Evolutionary conservation across 1,140 invertebrate genomes (phyloP), one percentile per base, ranked within the genome.

Genomic region (Plutomurus gul): DNA sequence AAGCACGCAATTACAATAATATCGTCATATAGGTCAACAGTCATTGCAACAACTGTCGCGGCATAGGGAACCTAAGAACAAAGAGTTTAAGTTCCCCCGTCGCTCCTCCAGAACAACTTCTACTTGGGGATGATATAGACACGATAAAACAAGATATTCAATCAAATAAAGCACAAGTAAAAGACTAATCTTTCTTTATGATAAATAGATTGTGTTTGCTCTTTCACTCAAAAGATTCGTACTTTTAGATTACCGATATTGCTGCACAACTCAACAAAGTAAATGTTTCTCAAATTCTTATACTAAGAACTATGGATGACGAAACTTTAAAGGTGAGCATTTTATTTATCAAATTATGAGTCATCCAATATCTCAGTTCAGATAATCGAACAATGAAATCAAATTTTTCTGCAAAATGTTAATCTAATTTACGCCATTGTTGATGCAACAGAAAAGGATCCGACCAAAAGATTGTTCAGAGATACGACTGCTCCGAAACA

Each of bases 211-310:
- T n/a, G 3, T 8, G 7, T 27, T 51, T 51, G 22, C 27, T 7
- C 3, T 25, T 1, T 10, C 7, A 30, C 0, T 27, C 4, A 60
- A 33, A 27, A 16, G 11, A 33, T 30, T 60, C 3, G 8, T 25
- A 18, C 39, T 16, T 40, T 1, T 36, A 79, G 78, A 79, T 79
- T 13, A 11, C 43, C 20, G 40, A 75, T 40, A 30, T 79, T 30
- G 43, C 73, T 43, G 27, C 73, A 1, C 47, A 75, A n/a, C 39
- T 79, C 20, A 33, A 6, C 1, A 79, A 75, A 39, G 72, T 79
- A 6, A 79, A 79, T 56, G 51, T 79, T 18, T 79, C 78, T n/a
- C 78, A 79, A 33, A 37, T 79, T 36, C 18, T 79, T n/a, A 13
- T 79, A n/a, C 25, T 65, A 40, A 30, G 78, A 36, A 75, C 78